Percentiles rank a stretch among this genome's conserved stretches.
Conservation (phyloP, 2,888 invertebrate genomes). For the Oegoconia quadripuncta region DNA sequence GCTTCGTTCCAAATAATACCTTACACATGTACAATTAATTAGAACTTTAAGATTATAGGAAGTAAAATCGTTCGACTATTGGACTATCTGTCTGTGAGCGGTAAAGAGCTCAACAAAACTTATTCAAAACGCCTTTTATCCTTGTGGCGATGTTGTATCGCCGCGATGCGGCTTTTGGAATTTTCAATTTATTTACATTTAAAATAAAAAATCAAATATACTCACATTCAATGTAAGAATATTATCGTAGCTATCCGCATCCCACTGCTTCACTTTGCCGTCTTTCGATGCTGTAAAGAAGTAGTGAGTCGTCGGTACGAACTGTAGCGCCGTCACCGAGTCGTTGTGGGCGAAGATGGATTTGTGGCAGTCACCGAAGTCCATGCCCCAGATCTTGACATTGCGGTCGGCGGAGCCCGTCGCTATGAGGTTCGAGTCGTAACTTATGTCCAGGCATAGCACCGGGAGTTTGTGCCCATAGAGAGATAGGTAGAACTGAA, state of each 20-base stretch:
- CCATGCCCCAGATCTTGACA: conserved; percentile 98
- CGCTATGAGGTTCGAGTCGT: conserved; percentile 90
- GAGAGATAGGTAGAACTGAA: conserved; percentile 92
- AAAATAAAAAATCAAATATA: too few species aligned
- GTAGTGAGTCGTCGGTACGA: conserved; percentile 94
- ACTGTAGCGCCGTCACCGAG: conserved; percentile 92
- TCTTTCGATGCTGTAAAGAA: conserved; percentile 97
- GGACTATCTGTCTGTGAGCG: too few species aligned
- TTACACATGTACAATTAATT: too few species aligned
- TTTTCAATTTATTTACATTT: too few species aligned
- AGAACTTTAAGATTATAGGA: too few species aligned
- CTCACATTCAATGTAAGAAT: conserved; percentile 91
- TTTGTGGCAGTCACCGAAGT: conserved; percentile 98
- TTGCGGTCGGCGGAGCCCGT: conserved; percentile 98
- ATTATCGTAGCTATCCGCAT: conserved; percentile 94
- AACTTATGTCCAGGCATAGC: conserved; percentile 94
- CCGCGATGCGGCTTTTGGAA: too few species aligned
- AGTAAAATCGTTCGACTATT: too few species aligned
- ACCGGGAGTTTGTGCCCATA: conserved; percentile 98
- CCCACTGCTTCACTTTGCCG: conserved; percentile 97
- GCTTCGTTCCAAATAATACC: too few species aligned
- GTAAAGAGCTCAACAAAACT: too few species aligned
- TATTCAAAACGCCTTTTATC: too few species aligned
- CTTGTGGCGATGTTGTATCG: too few species aligned
- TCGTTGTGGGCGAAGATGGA: conserved; percentile 98